Evolutionary conservation across 2,113 vertebrate genomes (phyloP), one percentile per base, ranked within the genome.

Genomic region (Malurus elegans): DNA sequence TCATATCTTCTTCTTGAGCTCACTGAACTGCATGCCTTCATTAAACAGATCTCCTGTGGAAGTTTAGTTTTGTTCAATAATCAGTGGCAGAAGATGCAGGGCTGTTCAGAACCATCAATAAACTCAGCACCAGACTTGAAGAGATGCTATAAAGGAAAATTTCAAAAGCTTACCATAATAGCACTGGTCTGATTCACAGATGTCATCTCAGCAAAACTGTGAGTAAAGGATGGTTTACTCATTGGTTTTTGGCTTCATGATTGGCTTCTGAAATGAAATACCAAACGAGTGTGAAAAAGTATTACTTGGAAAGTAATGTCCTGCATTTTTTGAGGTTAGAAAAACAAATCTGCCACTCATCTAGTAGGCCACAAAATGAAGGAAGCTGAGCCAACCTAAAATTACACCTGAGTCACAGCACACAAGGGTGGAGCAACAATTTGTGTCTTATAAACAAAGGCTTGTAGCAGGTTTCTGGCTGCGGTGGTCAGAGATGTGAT

Each of bases 371-470:
- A 74, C 67, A 88, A 61, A 88, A 83, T 36, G 31, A 64, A 92
- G 75, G 71, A 95, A 93, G 67, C 54, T 71, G 87, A 95, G 32
- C 50, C 62, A 94, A 24, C 60, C 31, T 92, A 53, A 82, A 79
- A 90, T 82, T 88, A 66, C 10, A 76, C 0, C 1, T 70, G 70
- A 96, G 40, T 93, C 90, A 92, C n/a, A 93, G 26, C 47, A 69
- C 0, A 6, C 1, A 0, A 71, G 31, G 67, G 71, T 86, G 82
- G 34, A 90, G 58, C 42, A 75, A 53, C 26, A 66, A 19, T 54
- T 42, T 8, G 1, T 67, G 74, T 85, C 47, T 25, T 90, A 32
- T 24, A 65, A 95, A 78, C 44, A 86, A 86, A 83, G 9, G 19
- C 67, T 42, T 58, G 18, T 54, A 50, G 42, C 50, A 85, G 12